phyloP scores from a whole-genome alignment of 2,113 vertebrate species.

The Heloderma charlesbogerti region DNA sequence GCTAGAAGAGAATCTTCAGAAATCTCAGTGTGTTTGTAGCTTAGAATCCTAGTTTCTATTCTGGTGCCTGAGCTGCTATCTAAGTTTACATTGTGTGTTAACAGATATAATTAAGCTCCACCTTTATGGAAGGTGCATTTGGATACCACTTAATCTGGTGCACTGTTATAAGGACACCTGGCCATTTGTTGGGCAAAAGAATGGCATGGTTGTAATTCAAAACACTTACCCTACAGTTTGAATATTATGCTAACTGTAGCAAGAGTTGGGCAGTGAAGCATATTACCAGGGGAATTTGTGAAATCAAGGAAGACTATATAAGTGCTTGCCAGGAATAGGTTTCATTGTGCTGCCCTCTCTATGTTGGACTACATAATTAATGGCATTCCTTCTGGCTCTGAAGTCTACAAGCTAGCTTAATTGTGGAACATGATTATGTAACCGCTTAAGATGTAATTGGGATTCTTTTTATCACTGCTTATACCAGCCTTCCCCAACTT shows the following conservation, averaged over 20 bases:
- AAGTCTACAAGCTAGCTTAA: neutral
- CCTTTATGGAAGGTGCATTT: neutral
- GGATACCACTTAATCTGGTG: neutral
- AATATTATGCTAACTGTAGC: neutral
- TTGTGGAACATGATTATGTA: neutral
- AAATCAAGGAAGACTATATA: neutral
- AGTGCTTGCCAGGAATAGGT: neutral
- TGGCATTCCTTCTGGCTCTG: neutral
- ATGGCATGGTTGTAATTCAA: neutral
- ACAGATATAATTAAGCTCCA: neutral
- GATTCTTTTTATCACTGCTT: neutral
- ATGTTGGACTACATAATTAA: neutral
- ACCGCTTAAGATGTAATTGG: neutral
- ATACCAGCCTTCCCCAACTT: too few relatives aligned
- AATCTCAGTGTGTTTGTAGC: neutral
- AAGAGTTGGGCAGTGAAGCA: neutral
- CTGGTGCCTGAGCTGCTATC: neutral
- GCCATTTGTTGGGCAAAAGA: neutral
- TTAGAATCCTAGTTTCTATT: neutral
- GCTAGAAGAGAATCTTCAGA: neutral
- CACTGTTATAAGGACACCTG: too few relatives aligned
- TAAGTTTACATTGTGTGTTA: neutral
- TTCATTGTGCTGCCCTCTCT: neutral
- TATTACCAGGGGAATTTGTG: neutral
- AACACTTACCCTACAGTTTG: too few relatives aligned